These are phyloP conservation scores for Listronotus bonariensis DNA, from an alignment of 1,140 invertebrate genomes.

Conservation along the genomic window DNA sequence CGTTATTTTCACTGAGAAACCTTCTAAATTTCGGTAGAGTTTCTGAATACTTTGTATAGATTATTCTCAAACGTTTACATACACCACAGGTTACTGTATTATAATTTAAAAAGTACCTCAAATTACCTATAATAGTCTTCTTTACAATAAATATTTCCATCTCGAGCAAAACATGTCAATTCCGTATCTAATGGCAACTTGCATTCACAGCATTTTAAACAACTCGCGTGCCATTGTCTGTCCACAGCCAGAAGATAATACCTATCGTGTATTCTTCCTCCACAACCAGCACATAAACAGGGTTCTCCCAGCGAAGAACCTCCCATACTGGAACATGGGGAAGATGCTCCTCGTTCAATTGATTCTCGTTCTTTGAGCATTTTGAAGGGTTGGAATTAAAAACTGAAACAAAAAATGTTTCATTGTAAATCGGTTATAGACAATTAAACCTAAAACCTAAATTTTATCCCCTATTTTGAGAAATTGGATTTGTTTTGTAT, in stretches of 20 bases:
- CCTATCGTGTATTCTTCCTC: conserved; percentile 55
- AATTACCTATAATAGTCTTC: conserved; percentile 92
- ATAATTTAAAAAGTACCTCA: not conserved
- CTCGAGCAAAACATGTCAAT: conserved; percentile 85
- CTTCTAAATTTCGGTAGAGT: too few species aligned
- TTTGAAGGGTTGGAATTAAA: not conserved
- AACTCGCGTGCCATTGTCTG: conserved; percentile 85
- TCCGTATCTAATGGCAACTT: conserved; percentile 82
- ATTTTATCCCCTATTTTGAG: too few species aligned
- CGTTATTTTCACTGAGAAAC: too few species aligned
- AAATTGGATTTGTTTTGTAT: too few species aligned
- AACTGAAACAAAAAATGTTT: too few species aligned
- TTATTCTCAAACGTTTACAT: not conserved
- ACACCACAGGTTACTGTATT: not conserved
- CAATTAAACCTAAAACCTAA: too few species aligned
- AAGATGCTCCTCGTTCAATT: conserved; percentile 48
- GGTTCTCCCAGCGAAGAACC: conserved; percentile 46
- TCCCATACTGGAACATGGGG: conserved; percentile 50
- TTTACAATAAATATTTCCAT: conserved; percentile 92
- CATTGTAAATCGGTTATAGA: too few species aligned
- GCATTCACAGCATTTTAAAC: conserved; percentile 86
- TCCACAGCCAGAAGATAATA: conserved; percentile 89
- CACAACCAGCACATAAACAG: conserved; percentile 52
- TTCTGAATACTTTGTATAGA: too few species aligned
- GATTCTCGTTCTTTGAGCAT: conserved; percentile 55